Evolutionary conservation across 2,113 vertebrate genomes (phyloP).

Genomic region (Eptesicus fuscus): DNA sequence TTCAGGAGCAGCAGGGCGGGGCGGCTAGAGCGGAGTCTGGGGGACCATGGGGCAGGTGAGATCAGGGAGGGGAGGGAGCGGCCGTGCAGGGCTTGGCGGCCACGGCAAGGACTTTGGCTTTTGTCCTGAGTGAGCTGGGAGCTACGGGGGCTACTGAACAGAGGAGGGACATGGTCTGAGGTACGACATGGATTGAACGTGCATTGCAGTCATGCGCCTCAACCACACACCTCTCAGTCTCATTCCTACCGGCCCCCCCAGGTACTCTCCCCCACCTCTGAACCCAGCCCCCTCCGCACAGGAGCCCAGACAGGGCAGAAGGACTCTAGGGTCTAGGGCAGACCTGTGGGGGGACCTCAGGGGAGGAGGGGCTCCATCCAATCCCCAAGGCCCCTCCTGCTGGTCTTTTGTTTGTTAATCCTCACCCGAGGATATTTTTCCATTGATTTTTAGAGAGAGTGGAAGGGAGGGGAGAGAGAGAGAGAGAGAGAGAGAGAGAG

Average conservation of each 20-base stretch:
- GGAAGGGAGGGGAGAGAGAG: too few relatives aligned
- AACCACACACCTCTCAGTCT: background rate
- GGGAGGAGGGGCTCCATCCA: background rate
- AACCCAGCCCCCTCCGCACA: background rate
- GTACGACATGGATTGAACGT: fast-evolving
- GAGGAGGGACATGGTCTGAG: fast-evolving
- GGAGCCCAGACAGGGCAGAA: background rate
- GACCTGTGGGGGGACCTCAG: background rate
- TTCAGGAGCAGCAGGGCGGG: background rate
- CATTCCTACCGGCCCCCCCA: fast-evolving
- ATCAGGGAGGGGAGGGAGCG: background rate
- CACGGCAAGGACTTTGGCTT: background rate
- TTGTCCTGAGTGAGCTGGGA: background rate
- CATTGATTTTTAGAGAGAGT: too few relatives aligned
- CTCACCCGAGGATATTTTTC: too few relatives aligned
- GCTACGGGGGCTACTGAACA: background rate
- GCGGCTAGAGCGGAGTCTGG: background rate
- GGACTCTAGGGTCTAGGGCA: background rate
- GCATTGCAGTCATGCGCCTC: fast-evolving
- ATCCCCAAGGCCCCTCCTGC: background rate
- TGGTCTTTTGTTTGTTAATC: background rate
- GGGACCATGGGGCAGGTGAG: background rate
- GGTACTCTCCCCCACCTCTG: background rate
- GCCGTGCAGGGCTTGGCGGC: background rate
- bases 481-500: too few relatives aligned